These are phyloP conservation scores for Apodemia zela DNA, from an alignment of 2,888 invertebrate genomes.

Conservation along the genomic window DNA sequence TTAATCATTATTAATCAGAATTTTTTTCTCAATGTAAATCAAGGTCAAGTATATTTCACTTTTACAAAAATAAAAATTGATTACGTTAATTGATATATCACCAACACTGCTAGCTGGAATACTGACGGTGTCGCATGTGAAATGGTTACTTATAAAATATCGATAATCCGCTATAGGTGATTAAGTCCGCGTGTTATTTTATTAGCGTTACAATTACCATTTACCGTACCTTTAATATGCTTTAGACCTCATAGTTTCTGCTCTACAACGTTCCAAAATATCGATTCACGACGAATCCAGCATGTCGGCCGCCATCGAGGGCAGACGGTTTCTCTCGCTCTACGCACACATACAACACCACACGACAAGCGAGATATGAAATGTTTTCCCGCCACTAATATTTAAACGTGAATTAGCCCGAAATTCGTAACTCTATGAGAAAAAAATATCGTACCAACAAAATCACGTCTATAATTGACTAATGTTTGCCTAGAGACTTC, in stretches of 20 bases:
- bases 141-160: background rate
- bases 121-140: background rate
- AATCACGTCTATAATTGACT: slow-evolving; percentile 17
- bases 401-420: slow-evolving; percentile 12
- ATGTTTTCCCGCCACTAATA: slow-evolving; percentile 77
- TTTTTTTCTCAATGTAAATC: no score
- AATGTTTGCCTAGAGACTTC: background rate
- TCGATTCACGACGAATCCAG: slow-evolving; percentile 78
- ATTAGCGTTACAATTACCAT: slow-evolving; percentile 44
- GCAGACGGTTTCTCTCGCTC: slow-evolving; percentile 74
- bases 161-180: background rate
- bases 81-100: background rate
- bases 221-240: slow-evolving; percentile 70
- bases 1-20: no score
- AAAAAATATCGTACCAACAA: slow-evolving; percentile 21
- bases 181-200: background rate
- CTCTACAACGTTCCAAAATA: slow-evolving; percentile 75
- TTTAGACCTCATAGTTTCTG: slow-evolving; percentile 72
- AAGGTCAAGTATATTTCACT: no score
- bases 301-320: slow-evolving; percentile 78
- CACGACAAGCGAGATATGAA: slow-evolving; percentile 78
- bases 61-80: no score
- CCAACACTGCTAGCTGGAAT: background rate
- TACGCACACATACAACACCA: slow-evolving; percentile 77
- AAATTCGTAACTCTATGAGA: background rate